Base-by-base conservation (phyloP, 1,140 invertebrate species). In the Atta colombica region DNA sequence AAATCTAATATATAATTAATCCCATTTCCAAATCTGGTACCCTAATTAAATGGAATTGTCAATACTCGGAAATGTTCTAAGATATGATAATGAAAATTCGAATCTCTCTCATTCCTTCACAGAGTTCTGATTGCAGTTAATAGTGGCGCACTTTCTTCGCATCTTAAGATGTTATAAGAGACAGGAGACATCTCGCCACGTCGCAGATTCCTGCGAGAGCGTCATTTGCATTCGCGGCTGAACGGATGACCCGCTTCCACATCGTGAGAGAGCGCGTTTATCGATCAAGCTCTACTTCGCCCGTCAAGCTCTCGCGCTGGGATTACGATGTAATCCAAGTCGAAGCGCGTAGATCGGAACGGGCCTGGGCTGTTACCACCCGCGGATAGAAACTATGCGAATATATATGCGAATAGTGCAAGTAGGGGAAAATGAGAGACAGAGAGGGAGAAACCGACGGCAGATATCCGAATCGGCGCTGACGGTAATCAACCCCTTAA, bases 401-500 rank as follows among this genome's bases (percentile, higher is more conserved):
- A 63, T 84, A 84, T 84, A 75, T 75, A 25, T 82, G 25, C 39
- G 53, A 86, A 66, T 35, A 25, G 3, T 3, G 60, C 21, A 25
- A 25, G 60, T 18, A 28, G 3, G 12, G 28, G 14, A 21, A 14
- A 35, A 25, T 51, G 51, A 7, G 28, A 69, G 45, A 85, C 4
- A 25, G 35, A 45, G 55, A 51, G 45, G 45, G 72, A 66, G 61
- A 60, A 58, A 49, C 14, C 31, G 45, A 75, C 21, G 82, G 49
- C 63, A 51, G 35, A 78, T 77, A 68, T 80, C 80, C 80, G 68
- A 82, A 82, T 82, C 55, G 25, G 80, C 58, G 69, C 45, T 84
- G 55, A 84, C 69, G 80, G 69, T 84, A 75, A 84, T 84, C 69
- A 84, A 84, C 80, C 80, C 80, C 28, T 84, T 84, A 84, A 84